These are phyloP conservation scores for Formica selysi DNA, from an alignment of 1,140 invertebrate species.

Conservation along the genomic window DNA sequence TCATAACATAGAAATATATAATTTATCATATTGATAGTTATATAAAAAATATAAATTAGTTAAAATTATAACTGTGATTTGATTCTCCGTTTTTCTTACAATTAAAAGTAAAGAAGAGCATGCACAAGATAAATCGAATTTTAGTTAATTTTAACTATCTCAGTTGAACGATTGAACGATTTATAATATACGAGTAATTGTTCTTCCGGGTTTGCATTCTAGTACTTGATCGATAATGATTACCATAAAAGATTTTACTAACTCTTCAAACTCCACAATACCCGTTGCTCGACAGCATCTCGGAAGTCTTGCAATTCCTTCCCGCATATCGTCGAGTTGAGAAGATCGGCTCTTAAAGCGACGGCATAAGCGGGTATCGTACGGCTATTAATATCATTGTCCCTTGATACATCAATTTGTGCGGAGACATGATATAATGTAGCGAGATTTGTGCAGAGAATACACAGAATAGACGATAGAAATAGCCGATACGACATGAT, in stretches of 20 bases:
- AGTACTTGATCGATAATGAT: neutral
- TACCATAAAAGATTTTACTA: constrained; percentile 57
- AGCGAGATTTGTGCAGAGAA: neutral
- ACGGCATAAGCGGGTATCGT: constrained; percentile 79
- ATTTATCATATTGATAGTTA: too few species aligned
- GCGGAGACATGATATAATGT: neutral
- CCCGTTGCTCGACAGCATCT: constrained; percentile 73
- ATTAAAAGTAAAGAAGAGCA: neutral
- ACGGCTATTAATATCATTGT: neutral
- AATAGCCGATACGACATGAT: constrained; percentile 28
- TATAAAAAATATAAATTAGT: too few species aligned
- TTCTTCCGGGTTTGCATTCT: neutral
- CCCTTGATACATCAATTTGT: neutral
- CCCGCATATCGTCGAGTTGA: constrained; percentile 74
- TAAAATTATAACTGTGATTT: too few species aligned
- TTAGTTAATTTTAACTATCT: neutral
- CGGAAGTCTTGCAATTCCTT: constrained; percentile 74
- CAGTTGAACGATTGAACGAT: neutral
- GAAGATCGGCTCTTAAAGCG: constrained; percentile 51
- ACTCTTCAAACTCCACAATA: constrained; percentile 82
- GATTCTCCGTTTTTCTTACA: neutral
- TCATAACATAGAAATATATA: too few species aligned
- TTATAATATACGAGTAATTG: neutral
- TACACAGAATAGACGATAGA: neutral
- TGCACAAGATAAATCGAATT: neutral